Base-by-base conservation (phyloP, 2,888 invertebrate species). In the Thereva nobilitata region DNA sequence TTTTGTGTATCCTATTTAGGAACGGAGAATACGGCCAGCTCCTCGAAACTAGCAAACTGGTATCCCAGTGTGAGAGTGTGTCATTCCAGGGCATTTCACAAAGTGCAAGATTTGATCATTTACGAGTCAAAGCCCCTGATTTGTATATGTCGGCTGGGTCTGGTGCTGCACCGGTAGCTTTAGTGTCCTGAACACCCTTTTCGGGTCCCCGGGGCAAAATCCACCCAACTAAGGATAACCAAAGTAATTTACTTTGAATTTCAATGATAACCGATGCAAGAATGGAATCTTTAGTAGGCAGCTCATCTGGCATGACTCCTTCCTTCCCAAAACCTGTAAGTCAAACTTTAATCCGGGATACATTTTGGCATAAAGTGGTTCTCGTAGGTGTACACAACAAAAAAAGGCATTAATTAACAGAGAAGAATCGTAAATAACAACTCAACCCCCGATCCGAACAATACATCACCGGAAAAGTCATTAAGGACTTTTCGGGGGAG, bases 381-480 rank as follows among this genome's bases (percentile, higher is more conserved):
- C 9, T 10, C 47, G n/a, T n/a, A 47, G n/a, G 5, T 47, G 47
- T 47, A 41, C n/a, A 41, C 9, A 42, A 42, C 12, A 41, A 64
- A 59, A 67, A 59, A 59, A 53, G n/a, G 42, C 67, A 59, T 69
- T 69, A 69, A 69, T 69, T 69, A 69, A 67, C 67, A 67, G 56
- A 23, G 23, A 12, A 49, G 37, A 64, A 35, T 54, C 68, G 64
- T 69, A 69, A 69, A 69, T 69, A 64, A 66, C 64, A 34, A 23
- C 12, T 44, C 66, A 37, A 9, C 9, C 23, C 50, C 41, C 44
- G 42, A 50, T 49, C 44, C 34, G 35, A 55, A 42, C 59, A 57
- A 66, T 67, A 53, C 54, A 61, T 53, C 61, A 61, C 61, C 54
- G 54, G 35, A 45, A 67, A 67, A 61, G 61, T 67, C 67, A 67